These are phyloP conservation scores for Micrasema minimum DNA, from an alignment of 1,140 invertebrate species.

Conservation along the genomic window DNA sequence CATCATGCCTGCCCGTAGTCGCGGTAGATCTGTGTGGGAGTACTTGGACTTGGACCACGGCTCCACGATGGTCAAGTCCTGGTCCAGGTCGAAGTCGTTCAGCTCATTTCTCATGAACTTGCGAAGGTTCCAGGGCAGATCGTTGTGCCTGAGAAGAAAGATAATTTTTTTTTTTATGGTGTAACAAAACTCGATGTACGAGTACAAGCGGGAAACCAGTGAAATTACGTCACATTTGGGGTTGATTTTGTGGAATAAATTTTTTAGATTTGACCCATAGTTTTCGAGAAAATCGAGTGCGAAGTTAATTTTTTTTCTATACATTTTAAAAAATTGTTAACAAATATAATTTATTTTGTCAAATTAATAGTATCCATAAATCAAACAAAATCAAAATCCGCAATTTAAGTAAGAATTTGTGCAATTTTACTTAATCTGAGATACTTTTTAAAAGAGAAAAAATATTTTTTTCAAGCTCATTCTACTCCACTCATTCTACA, in stretches of 20 bases:
- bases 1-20: constrained; percentile 79
- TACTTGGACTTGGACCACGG: constrained; percentile 83
- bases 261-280: too few relatives aligned
- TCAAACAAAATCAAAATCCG: too few relatives aligned
- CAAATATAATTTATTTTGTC: too few relatives aligned
- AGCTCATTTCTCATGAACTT: constrained; percentile 82
- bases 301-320: not conserved
- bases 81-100: constrained; percentile 77
- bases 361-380: too few relatives aligned
- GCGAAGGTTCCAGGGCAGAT: constrained; percentile 85
- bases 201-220: too few relatives aligned
- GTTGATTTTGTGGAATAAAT: too few relatives aligned
- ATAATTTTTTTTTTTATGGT: not conserved
- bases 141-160: constrained; percentile 77
- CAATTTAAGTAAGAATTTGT: too few relatives aligned
- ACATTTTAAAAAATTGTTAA: not conserved
- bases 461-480: not conserved
- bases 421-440: too few relatives aligned
- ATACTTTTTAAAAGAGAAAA: not conserved
- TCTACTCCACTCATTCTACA: too few relatives aligned
- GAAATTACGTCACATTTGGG: too few relatives aligned
- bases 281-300: too few relatives aligned
- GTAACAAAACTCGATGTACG: too few relatives aligned
- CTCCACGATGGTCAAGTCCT: constrained; percentile 73
- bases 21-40: constrained; percentile 81